Evolutionary conservation across 2,797 vertebrate species (phyloP).

Genomic region (Garrulus glandarius): DNA sequence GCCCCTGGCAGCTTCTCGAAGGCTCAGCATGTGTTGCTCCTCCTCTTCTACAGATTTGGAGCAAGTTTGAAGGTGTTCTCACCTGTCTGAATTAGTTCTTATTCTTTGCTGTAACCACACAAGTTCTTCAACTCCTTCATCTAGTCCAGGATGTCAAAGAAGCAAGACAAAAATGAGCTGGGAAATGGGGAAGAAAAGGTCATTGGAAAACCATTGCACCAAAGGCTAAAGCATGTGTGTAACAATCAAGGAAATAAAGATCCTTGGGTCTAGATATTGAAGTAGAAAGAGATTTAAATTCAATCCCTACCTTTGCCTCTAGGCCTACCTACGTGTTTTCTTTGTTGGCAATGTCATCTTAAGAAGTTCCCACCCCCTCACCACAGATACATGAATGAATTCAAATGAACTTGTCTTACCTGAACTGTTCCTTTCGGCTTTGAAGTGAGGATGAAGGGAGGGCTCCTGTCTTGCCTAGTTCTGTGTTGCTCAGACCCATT

Average conservation of each 20-base stretch:
- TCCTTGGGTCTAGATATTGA: not conserved
- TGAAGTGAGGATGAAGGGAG: conserved; percentile 14
- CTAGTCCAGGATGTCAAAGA: not conserved
- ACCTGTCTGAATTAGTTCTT: not conserved
- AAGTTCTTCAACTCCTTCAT: not conserved
- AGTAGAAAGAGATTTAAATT: not conserved
- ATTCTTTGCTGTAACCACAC: not conserved
- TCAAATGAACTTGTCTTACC: conserved; percentile 27
- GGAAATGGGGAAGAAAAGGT: not conserved
- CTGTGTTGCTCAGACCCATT: not conserved
- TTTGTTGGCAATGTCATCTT: not conserved
- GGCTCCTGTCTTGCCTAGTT: not conserved
- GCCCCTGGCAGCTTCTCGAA: not conserved
- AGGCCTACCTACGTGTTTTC: not conserved
- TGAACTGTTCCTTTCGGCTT: conserved; percentile 16
- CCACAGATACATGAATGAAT: not conserved
- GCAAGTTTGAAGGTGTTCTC: not conserved
- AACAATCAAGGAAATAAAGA: not conserved
- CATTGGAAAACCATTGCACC: not conserved
- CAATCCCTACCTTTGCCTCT: not conserved
- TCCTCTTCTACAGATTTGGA: not conserved
- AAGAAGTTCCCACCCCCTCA: not conserved
- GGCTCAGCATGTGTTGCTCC: not conserved
- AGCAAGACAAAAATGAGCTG: not conserved
- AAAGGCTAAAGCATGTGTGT: not conserved